phyloP scores from a whole-genome alignment of 2,797 vertebrate genomes.

The Pipistrellus nathusii region DNA sequence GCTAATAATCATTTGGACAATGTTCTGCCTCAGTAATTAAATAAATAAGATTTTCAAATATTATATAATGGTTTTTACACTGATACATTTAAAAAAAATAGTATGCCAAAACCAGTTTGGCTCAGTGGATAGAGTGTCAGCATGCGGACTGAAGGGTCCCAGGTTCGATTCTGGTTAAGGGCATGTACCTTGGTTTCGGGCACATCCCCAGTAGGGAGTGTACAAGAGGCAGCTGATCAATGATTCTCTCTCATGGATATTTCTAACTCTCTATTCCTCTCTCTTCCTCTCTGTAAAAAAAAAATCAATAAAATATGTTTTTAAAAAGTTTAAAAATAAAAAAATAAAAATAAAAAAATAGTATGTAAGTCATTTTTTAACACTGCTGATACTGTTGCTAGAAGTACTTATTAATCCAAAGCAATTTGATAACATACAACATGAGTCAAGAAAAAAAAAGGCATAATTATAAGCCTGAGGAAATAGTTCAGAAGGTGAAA shows the following conservation, averaged over 20 bases:
- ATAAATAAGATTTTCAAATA: neutral
- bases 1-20: neutral
- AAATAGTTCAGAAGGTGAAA: conserved; percentile 25
- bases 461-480: neutral
- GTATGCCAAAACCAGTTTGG: no score
- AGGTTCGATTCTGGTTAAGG: no score
- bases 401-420: neutral
- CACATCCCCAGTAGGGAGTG: no score
- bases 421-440: neutral
- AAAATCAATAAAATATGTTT: no score
- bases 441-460: neutral
- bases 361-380: neutral
- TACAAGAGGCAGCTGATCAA: no score
- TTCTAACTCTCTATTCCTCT: no score
- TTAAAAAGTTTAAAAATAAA: no score
- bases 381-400: neutral
- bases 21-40: neutral
- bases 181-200: no score
- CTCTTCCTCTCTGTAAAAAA: no score
- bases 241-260: no score
- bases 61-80: neutral
- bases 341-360: neutral
- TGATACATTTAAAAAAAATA: neutral
- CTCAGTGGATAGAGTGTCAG: no score
- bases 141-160: no score